Conservation (phyloP, 2,888 invertebrate genomes). For the Hemithea aestivaria region DNA sequence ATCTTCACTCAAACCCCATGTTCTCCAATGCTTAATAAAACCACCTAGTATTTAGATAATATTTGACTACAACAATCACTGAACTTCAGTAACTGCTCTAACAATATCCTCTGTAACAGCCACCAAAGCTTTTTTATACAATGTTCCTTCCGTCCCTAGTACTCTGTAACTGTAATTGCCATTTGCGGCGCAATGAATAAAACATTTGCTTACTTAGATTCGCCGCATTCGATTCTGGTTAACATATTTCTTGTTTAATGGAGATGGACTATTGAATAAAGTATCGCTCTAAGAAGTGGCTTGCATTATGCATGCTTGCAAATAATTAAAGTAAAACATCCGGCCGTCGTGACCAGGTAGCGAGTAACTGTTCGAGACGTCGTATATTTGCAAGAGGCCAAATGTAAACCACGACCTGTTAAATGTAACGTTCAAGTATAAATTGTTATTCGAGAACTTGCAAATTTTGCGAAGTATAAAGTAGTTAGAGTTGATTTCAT, state of each 20-base stretch:
- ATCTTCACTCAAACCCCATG: too few relatives aligned
- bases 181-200: slow-evolving; percentile 63
- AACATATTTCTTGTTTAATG: slow-evolving; percentile 53
- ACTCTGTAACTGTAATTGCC: slow-evolving; percentile 60
- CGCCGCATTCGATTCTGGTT: slow-evolving; percentile 57
- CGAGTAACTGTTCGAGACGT: background rate
- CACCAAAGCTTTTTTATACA: slow-evolving; percentile 34
- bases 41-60: too few relatives aligned
- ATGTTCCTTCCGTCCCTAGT: slow-evolving; percentile 31
- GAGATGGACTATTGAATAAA: slow-evolving; percentile 49
- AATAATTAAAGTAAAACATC: slow-evolving; percentile 4
- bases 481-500: too few relatives aligned
- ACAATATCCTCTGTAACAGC: slow-evolving; percentile 16
- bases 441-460: too few relatives aligned
- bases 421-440: too few relatives aligned
- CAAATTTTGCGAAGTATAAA: too few relatives aligned
- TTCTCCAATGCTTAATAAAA: too few relatives aligned
- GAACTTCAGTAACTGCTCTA: slow-evolving; percentile 7
- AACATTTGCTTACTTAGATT: slow-evolving; percentile 64
- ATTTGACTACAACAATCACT: too few relatives aligned
- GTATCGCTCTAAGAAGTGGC: slow-evolving; percentile 22
- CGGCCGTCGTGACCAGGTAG: slow-evolving; percentile 6
- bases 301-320: slow-evolving; percentile 22
- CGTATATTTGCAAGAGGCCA: too few relatives aligned
- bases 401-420: too few relatives aligned